A percentile compares a stretch with the other conserved stretches of the same genome.
phyloP scores from a whole-genome alignment of 2,797 vertebrate species.

The Anas acuta region DNA sequence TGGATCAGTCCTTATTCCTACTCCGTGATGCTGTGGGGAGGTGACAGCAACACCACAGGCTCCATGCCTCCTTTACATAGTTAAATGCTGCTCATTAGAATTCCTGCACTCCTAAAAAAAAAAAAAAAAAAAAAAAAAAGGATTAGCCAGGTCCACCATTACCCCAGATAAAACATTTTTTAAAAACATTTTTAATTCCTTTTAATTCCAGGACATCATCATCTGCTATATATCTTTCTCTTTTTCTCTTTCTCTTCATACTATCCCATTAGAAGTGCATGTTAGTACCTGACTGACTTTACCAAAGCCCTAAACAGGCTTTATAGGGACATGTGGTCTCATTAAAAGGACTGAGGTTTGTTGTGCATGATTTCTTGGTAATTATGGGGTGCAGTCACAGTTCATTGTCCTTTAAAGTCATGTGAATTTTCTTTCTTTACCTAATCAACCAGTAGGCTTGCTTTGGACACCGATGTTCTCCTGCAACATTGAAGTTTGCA shows the following conservation, averaged over 20 bases:
- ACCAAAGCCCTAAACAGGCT: neutral
- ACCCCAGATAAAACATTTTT: neutral
- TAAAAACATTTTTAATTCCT: neutral
- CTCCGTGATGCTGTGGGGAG: neutral
- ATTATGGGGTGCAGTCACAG: neutral
- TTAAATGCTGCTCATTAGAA: neutral
- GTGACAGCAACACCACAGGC: neutral
- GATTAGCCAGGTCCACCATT: neutral
- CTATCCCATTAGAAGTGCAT: neutral
- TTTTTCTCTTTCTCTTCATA: neutral
- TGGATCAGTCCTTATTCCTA: neutral
- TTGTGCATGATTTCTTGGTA: neutral
- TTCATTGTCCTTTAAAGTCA: neutral
- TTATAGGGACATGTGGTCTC: neutral
- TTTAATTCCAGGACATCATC: neutral
- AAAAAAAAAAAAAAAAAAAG: neutral
- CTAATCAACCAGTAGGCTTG: neutral
- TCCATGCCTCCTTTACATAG: neutral
- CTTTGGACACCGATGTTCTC: neutral
- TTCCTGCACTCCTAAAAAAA: neutral
- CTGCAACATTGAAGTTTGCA: neutral
- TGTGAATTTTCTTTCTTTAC: neutral
- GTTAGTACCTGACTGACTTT: neutral
- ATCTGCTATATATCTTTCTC: neutral
- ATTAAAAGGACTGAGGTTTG: neutral